Base-by-base conservation (phyloP, 2,113 vertebrate species). In the Porphyrio hochstetteri region DNA sequence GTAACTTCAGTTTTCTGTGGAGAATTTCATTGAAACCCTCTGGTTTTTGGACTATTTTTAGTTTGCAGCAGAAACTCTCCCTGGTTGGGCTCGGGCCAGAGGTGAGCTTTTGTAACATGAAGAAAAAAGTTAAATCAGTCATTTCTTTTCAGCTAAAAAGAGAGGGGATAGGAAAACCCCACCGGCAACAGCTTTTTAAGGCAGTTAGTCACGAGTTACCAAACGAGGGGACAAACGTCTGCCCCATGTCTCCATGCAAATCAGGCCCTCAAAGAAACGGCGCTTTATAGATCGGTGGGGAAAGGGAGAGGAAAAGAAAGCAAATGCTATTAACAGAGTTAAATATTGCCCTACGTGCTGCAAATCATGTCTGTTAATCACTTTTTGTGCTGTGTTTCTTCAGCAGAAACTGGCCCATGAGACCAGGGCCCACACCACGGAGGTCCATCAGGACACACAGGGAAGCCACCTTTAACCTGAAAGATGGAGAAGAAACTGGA, bases 21-120 rank as follows among this genome's bases (percentile, higher is more conserved):
- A 59, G 72, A 95, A 70, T 93, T 96, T 64, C 85, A 82, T 5
- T 87, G 24, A 85, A 91, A 94, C 63, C 59, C 60, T 82, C 81
- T 78, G 72, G 17, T 86, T 88, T 46, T 86, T 44, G 17, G 35
- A 46, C 38, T 78, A 18, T 28, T 35, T 76, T 79, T 38, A 59
- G 48, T 84, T 64, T 36, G 21, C 84, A 85, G 63, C 42, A 89
- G 80, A 88, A 86, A 81, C 40, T 94, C 65, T 92, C 80, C 42
- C 61, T 52, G 70, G 15, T 25, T 82, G 38, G 81, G 94, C 59
- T 64, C 14, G 3, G 64, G 83, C 61, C 61, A 85, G 59, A 82
- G 27, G 46, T 71, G 53, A 86, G 65, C 11, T 88, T 90, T 94
- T 76, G 31, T 76, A 78, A 86, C 13, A 64, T 4, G 5, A 16